These are phyloP conservation scores for Aix galericulata DNA, from an alignment of 2,113 vertebrate species.

Conservation along the genomic window DNA sequence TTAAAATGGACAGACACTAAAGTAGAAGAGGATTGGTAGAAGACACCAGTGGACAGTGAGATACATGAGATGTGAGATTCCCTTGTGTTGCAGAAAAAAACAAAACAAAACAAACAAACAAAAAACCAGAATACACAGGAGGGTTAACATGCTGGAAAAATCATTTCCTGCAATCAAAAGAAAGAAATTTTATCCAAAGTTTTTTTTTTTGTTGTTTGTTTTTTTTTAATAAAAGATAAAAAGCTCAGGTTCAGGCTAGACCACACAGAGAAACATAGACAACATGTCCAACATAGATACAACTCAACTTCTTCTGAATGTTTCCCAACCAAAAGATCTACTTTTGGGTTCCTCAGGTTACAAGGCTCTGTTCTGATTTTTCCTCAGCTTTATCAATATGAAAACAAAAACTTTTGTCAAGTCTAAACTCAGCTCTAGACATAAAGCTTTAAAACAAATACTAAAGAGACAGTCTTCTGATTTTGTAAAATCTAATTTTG, in stretches of 20 bases:
- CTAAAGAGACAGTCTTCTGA: background rate
- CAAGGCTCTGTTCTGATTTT: background rate
- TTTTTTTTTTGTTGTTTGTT: no score
- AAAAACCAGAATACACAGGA: background rate
- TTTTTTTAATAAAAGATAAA: background rate
- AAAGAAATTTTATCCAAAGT: background rate
- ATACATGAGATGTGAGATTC: accelerated
- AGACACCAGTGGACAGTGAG: background rate
- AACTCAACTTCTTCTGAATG: background rate
- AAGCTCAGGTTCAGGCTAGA: background rate
- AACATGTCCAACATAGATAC: background rate
- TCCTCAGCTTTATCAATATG: background rate
- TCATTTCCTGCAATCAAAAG: background rate
- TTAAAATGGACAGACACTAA: background rate
- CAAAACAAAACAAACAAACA: no score
- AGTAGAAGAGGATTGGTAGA: background rate
- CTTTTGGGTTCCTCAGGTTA: background rate
- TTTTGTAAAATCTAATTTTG: background rate
- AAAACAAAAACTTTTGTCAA: background rate
- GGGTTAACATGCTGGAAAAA: background rate
- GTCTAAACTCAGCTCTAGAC: background rate
- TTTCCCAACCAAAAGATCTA: background rate
- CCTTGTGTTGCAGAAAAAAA: background rate
- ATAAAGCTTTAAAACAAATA: background rate
- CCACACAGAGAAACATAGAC: background rate